Conservation (phyloP, 2,113 vertebrate species). For the Trogon surrucura region DNA sequence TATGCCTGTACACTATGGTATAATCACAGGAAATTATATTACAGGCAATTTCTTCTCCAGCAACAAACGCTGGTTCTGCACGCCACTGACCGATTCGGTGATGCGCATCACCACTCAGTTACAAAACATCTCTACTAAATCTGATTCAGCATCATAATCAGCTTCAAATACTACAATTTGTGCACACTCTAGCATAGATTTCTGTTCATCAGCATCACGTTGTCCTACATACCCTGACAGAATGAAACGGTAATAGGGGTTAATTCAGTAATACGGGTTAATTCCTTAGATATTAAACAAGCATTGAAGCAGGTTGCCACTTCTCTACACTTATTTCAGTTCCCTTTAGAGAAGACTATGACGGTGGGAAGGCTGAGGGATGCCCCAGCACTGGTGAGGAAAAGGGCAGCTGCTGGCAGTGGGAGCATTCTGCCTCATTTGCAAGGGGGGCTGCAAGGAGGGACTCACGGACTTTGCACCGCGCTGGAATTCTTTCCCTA, state of each 20-base stretch:
- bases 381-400: not conserved
- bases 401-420: not conserved
- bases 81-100: rapidly evolving
- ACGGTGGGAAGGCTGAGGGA: not conserved
- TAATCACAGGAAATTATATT: not conserved
- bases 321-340: not conserved
- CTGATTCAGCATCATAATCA: not conserved
- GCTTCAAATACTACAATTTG: not conserved
- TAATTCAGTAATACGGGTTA: not conserved
- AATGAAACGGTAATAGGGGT: not conserved
- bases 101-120: not conserved
- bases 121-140: not conserved
- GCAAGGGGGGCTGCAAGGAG: not conserved
- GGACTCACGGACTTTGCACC: rapidly evolving
- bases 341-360: not conserved
- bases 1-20: not conserved
- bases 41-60: not conserved
- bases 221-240: not conserved
- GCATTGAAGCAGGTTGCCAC: not conserved
- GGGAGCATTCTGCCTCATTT: not conserved
- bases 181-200: not conserved
- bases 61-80: not conserved
- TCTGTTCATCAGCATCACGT: not conserved
- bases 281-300: not conserved
- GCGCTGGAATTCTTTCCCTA: not conserved